A percentile compares a stretch with the other conserved stretches of the same genome.
These are phyloP conservation scores for Apocheima hispidaria DNA, from an alignment of 2,888 invertebrate species.

Conservation along the genomic window DNA sequence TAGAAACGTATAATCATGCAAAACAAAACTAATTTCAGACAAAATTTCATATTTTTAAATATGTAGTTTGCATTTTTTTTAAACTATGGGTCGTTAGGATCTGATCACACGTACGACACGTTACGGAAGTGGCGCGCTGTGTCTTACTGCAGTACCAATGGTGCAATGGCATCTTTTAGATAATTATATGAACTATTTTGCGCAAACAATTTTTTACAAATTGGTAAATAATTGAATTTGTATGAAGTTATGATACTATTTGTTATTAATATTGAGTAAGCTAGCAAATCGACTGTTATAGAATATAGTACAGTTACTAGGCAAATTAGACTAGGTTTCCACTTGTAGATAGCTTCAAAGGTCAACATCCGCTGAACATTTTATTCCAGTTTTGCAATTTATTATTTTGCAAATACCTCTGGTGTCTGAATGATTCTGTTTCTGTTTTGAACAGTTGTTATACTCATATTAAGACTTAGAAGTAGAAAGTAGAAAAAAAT, in stretches of 20 bases:
- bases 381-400: conserved; percentile 16
- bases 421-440: conserved; percentile 2
- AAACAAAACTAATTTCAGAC: no score
- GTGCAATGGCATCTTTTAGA: no score
- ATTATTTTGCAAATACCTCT: conserved; percentile 14
- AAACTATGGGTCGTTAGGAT: no score
- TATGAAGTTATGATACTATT: conserved; percentile 23
- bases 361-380: conserved; percentile 20
- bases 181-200: no score
- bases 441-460: conserved; percentile 3
- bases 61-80: no score
- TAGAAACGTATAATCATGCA: no score
- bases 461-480: not conserved
- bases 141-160: no score
- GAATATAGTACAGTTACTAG: conserved; percentile 12
- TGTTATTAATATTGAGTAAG: not conserved
- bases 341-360: conserved; percentile 30
- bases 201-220: no score
- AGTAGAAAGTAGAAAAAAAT: conserved; percentile 7
- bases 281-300: conserved; percentile 22
- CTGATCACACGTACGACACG: no score
- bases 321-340: conserved; percentile 24
- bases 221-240: no score
- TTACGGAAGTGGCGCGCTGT: no score
- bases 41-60: no score